Evolutionary conservation across 2,888 invertebrate genomes (phyloP), one percentile per base, ranked within the genome.

Genomic region (Steromphala cineraria): DNA sequence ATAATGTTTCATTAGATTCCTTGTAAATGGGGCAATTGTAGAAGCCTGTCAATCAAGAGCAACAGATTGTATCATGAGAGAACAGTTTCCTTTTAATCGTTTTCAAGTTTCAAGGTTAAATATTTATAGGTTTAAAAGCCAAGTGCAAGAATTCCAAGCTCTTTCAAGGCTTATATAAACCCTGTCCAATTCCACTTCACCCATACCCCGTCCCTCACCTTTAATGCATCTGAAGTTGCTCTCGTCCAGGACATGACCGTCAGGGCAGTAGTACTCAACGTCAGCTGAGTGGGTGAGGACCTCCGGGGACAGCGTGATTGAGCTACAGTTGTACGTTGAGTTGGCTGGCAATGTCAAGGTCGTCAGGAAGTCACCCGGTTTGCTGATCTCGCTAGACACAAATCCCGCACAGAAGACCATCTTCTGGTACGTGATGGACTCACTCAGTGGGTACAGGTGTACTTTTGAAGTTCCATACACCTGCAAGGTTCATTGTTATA

Each of bases 201-300:
- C n/a, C n/a, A n/a, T n/a, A n/a, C n/a, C n/a, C n/a, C n/a, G n/a
- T n/a, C n/a, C n/a, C n/a, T 75, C 75, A 84, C 85, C 80, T 53
- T 80, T 53, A n/a, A 85, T 80, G 55, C 85, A 85, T 75, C 75
- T 82, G 55, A 82, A 84, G 67, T 83, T 85, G 62, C 21, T 24
- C 13, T 55, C 55, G 76, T 81, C 82, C 52, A 79, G 78, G 13
- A 56, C 1, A 77, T 74, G 83, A 10, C 81, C 81, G 8, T 53
- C 76, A 5, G 80, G 74, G 75, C 85, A 85, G 74, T 79, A 79
- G 76, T 53, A 75, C 5, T 67, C 55, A 2, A 75, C 21, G 17
- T 67, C 56, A n/a, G 36, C 28, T 13, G 74, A 40, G 24, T 75
- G 17, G 46, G 56, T 75, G 1, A 85, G 75, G 1, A 74, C 24